Evolutionary conservation across 2,797 vertebrate genomes (phyloP), one percentile per base, ranked within the genome.

Genomic region (Rhincodon typus): DNA sequence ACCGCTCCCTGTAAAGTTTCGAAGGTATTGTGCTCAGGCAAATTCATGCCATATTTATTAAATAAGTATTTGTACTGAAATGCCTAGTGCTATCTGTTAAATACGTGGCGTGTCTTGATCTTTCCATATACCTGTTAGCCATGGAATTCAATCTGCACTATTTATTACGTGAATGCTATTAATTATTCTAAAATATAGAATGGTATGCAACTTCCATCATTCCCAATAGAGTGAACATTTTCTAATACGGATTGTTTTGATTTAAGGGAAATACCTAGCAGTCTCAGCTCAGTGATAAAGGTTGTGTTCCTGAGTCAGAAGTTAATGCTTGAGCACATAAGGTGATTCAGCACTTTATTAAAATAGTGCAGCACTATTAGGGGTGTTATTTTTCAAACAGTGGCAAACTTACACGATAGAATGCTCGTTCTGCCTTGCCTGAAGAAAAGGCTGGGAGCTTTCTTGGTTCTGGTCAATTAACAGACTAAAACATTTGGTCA

Each of bases 11-110:
- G 94, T 70, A 74, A 95, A 95, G 70, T 77, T 95, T 53, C 74
- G 46, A 77, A 95, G 94, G 94, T 95, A 95, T 69, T 93, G 34
- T 67, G 90, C n/a, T 93, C 90, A 10, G 67, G 66, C 90, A 42
- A 93, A 93, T 67, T 69, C 23, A 23, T 42, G 10, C 66, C 62
- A 25, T 69, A 69, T 23, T 12, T 38, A 69, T 21, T 42, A 66
- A 93, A 67, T 42, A 42, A 21, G 46, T 84, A 46, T 46, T 42
- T 84, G 87, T 1, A 30, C 57, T 34, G 87, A 88, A 57, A 57
- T 34, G 30, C 6, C 10, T 42, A 38, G 19, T 38, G 19, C 66
- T 25, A 42, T 23, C 62, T 93, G 7, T 67, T 93, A 69, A 69
- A 42, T 69, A n/a, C 0, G 2, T 25, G 1, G 19, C 6, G 12